Conservation (phyloP, 2,113 vertebrate species). For the Lipophrys pholis region DNA sequence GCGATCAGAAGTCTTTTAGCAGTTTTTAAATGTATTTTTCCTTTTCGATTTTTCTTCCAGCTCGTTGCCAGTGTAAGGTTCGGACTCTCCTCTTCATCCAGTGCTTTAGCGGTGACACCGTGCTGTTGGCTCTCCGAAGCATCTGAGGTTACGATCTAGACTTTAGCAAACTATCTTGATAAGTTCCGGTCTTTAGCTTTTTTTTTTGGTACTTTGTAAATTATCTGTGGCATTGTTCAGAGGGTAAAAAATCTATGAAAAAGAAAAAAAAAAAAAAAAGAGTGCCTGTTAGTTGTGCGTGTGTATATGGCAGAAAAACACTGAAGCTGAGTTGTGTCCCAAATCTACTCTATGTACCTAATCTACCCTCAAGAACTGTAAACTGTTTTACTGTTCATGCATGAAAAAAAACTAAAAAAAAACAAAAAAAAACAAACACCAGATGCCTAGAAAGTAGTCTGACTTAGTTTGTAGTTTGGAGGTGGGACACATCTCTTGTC, state of each 20-base stretch:
- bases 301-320: constrained; percentile 32
- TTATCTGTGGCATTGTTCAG: constrained; percentile 65
- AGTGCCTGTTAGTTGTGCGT: constrained; percentile 42
- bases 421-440: constrained; percentile 13
- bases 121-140: constrained; percentile 18
- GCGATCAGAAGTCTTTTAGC: not conserved
- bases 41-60: not conserved
- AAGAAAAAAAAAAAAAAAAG: constrained; percentile 24
- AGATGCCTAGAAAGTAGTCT: constrained; percentile 5
- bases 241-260: constrained; percentile 19
- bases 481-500: constrained; percentile 19
- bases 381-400: not conserved
- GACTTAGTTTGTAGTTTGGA: constrained; percentile 7
- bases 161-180: constrained; percentile 23
- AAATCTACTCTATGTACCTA: constrained; percentile 4
- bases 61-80: constrained; percentile 27
- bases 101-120: constrained; percentile 48
- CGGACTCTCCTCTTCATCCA: constrained; percentile 29
- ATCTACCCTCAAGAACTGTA: not conserved
- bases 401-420: too few species aligned
- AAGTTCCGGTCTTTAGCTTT: constrained; percentile 12
- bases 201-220: constrained; percentile 67
- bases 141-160: constrained; percentile 30
- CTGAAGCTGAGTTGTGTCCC: constrained; percentile 44
- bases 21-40: not conserved